A percentile compares a stretch with the other conserved stretches of the same genome.
These are phyloP conservation scores for Neoarius graeffei DNA, from an alignment of 2,113 vertebrate species.

Conservation along the genomic window DNA sequence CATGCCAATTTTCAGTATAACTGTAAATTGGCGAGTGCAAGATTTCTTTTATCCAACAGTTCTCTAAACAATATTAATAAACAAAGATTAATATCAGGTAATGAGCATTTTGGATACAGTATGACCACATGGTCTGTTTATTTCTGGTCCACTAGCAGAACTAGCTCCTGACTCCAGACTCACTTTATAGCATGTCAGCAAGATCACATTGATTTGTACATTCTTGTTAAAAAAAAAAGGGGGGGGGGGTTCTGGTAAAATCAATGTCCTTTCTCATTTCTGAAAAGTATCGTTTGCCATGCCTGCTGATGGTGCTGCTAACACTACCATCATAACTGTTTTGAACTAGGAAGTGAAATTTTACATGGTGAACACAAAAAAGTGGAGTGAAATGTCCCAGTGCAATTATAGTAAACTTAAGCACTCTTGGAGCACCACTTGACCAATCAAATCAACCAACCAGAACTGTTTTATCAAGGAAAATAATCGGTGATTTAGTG, in stretches of 20 bases:
- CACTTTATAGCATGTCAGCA: not conserved
- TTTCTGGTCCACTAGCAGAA: not conserved
- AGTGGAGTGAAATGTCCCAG: not conserved
- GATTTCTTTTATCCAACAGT: not conserved
- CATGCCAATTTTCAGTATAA: not conserved
- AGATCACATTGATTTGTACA: not conserved
- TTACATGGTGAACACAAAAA: not conserved
- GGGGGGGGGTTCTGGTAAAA: not conserved
- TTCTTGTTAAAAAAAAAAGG: not conserved
- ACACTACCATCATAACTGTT: not conserved
- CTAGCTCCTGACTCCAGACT: not conserved
- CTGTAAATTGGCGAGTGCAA: not conserved
- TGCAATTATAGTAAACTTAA: not conserved
- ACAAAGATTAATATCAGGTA: not conserved
- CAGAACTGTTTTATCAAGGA: not conserved
- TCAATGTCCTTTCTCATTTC: not conserved
- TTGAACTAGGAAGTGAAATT: not conserved
- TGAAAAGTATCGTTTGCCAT: not conserved
- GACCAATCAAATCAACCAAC: not conserved
- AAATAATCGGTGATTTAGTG: not conserved
- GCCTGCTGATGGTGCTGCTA: not conserved
- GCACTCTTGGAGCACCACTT: not conserved
- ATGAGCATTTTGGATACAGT: not conserved
- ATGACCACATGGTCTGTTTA: not conserved
- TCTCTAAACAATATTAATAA: not conserved